Conservation (phyloP, 2,888 invertebrate species). For the Nomada fabriciana region DNA sequence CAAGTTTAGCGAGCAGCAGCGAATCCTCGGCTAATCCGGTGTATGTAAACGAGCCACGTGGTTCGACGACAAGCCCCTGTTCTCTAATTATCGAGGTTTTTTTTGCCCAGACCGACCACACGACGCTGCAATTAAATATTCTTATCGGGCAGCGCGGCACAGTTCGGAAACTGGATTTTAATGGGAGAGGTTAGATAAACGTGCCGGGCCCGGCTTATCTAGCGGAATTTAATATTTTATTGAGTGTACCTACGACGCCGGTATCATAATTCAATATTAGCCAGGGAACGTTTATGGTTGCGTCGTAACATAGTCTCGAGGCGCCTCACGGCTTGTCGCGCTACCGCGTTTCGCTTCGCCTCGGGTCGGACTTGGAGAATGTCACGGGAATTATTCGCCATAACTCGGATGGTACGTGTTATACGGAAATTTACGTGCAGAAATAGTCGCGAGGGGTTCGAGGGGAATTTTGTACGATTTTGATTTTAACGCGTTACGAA, state of each 20-base stretch:
- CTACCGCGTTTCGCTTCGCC: constrained; percentile 33
- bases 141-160: constrained; percentile 21
- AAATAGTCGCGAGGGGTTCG: too few species aligned
- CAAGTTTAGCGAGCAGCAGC: constrained; percentile 74
- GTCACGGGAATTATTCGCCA: constrained; percentile 31
- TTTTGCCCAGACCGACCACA: not conserved
- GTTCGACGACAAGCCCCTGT: constrained; percentile 17
- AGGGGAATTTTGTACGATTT: not conserved
- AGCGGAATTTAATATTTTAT: constrained; percentile 55
- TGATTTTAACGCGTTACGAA: not conserved
- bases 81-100: constrained; percentile 10
- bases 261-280: constrained; percentile 62
- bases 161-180: constrained; percentile 33
- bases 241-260: constrained; percentile 41
- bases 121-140: constrained; percentile 5
- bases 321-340: constrained; percentile 27
- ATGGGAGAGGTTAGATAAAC: constrained; percentile 29
- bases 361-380: constrained; percentile 10
- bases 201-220: constrained; percentile 32
- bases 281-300: constrained; percentile 53
- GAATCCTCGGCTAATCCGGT: constrained; percentile 68
- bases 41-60: constrained; percentile 68
- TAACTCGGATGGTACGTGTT: constrained; percentile 12
- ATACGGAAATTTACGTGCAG: constrained; percentile 17
- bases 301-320: constrained; percentile 52